A percentile compares a stretch with the other conserved stretches of the same genome.
phyloP scores from a whole-genome alignment of 2,888 invertebrate species.

The Sarcophaga variegata region DNA sequence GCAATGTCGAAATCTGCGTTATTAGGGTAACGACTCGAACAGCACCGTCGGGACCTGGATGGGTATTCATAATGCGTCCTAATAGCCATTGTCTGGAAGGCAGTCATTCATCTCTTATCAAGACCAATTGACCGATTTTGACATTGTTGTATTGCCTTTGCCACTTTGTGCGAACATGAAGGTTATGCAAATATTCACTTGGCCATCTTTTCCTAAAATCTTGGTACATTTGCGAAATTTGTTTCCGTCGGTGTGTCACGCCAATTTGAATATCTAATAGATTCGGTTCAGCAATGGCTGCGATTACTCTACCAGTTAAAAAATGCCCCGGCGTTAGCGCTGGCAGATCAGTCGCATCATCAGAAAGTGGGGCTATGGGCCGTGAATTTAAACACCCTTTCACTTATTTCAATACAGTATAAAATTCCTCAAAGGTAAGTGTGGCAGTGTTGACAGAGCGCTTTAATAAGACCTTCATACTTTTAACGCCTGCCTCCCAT shows the following conservation, averaged over 20 bases:
- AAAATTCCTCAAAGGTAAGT: constrained; percentile 55
- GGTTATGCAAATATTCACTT: constrained; percentile 9
- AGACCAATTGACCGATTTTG: constrained; percentile 2
- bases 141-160: not conserved
- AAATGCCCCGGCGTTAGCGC: constrained; percentile 52
- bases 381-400: constrained; percentile 56
- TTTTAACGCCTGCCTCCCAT: not conserved
- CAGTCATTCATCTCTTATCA: constrained; percentile 1
- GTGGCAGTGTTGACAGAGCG: too few species aligned
- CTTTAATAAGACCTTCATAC: too few species aligned
- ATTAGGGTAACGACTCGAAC: too few species aligned
- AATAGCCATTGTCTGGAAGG: constrained; percentile 10
- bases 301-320: constrained; percentile 47
- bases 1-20: too few species aligned
- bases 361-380: constrained; percentile 32
- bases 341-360: constrained; percentile 8
- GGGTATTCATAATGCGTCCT: not conserved
- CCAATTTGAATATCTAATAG: constrained; percentile 20
- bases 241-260: constrained; percentile 25
- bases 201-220: constrained; percentile 1
- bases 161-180: not conserved
- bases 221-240: constrained; percentile 35
- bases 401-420: constrained; percentile 47
- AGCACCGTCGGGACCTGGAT: not conserved
- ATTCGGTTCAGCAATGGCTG: constrained; percentile 36